A percentile compares a stretch with the other conserved stretches of the same genome.
Evolutionary conservation across 2,888 invertebrate genomes (phyloP).

Genomic region (Leucophenga maculata): DNA sequence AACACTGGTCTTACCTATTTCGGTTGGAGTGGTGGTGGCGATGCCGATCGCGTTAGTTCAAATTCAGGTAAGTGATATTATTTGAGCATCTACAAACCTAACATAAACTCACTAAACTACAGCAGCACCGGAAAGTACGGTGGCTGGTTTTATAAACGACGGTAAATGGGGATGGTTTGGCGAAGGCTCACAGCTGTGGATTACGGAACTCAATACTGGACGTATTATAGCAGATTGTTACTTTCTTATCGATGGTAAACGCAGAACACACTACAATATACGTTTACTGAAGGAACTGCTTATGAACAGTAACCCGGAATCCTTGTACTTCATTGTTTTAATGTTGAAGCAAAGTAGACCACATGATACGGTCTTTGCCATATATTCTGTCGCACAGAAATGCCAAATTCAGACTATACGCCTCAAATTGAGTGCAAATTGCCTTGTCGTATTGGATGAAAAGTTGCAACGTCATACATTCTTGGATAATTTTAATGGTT

Average conservation of each 20-base stretch:
- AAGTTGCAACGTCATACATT: conserved; percentile 72
- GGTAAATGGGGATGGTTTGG: conserved; percentile 80
- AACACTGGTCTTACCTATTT: too few species aligned
- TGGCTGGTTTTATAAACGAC: conserved; percentile 77
- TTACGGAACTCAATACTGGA: conserved; percentile 79
- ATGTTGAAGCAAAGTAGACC: conserved; percentile 34
- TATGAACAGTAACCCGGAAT: conserved; percentile 71
- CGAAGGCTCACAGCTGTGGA: conserved; percentile 78
- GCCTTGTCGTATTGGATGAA: conserved; percentile 62
- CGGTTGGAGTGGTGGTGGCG: too few species aligned
- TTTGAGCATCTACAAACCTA: too few species aligned
- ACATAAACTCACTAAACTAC: too few species aligned
- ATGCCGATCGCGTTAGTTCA: too few species aligned
- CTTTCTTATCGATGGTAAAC: conserved; percentile 74
- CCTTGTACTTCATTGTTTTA: conserved; percentile 52
- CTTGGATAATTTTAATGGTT: conserved; percentile 78
- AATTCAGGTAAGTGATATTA: too few species aligned
- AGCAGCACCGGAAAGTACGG: too few species aligned
- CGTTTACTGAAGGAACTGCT: conserved; percentile 80
- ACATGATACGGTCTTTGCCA: conserved; percentile 73
- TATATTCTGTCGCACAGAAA: conserved; percentile 81
- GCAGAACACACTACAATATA: conserved; percentile 67
- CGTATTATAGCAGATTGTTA: conserved; percentile 80
- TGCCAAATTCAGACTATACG: conserved; percentile 79
- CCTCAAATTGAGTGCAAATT: conserved; percentile 73